Percentiles rank a stretch among this genome's conserved stretches.
These are phyloP conservation scores for Sebastes cheni DNA, from an alignment of 2,797 vertebrate species.

Conservation along the genomic window DNA sequence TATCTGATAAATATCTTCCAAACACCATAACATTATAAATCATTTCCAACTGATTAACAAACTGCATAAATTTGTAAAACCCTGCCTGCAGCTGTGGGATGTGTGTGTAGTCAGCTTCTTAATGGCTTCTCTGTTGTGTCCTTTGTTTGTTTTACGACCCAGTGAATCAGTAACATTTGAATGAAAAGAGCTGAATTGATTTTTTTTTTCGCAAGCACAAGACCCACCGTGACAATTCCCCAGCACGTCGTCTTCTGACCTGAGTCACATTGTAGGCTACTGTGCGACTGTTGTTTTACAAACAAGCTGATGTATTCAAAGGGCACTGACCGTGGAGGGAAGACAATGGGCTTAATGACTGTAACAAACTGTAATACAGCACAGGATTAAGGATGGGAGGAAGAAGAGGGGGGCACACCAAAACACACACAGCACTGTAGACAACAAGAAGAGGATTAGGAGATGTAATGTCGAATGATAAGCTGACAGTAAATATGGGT, in stretches of 20 bases:
- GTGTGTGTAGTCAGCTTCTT: not conserved
- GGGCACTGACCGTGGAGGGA: slow-evolving; percentile 28
- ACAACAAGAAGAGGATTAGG: slow-evolving; percentile 65
- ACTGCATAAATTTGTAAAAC: not conserved
- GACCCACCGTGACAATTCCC: slow-evolving; percentile 6
- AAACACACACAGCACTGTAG: slow-evolving; percentile 41
- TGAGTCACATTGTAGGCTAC: slow-evolving; percentile 30
- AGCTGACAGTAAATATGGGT: slow-evolving; percentile 64
- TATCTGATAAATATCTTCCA: not conserved
- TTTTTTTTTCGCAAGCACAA: not conserved
- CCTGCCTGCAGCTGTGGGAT: not conserved
- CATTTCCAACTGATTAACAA: not conserved
- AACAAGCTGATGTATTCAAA: slow-evolving; percentile 51
- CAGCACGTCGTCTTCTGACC: slow-evolving; percentile 29
- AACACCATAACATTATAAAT: not conserved
- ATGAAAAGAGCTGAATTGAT: slow-evolving; percentile 5
- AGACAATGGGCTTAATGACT: slow-evolving; percentile 69
- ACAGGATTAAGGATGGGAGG: slow-evolving; percentile 32
- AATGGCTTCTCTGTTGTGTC: not conserved
- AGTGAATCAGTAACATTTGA: slow-evolving; percentile 20
- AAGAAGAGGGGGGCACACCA: not conserved
- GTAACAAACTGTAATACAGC: slow-evolving; percentile 34
- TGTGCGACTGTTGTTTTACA: slow-evolving; percentile 51
- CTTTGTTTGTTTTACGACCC: slow-evolving; percentile 12
- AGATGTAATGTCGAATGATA: slow-evolving; percentile 48